These are phyloP conservation scores for Palythoa caribaeorum DNA, from an alignment of 92 coral and sea anemone species.

Conservation along the genomic window DNA sequence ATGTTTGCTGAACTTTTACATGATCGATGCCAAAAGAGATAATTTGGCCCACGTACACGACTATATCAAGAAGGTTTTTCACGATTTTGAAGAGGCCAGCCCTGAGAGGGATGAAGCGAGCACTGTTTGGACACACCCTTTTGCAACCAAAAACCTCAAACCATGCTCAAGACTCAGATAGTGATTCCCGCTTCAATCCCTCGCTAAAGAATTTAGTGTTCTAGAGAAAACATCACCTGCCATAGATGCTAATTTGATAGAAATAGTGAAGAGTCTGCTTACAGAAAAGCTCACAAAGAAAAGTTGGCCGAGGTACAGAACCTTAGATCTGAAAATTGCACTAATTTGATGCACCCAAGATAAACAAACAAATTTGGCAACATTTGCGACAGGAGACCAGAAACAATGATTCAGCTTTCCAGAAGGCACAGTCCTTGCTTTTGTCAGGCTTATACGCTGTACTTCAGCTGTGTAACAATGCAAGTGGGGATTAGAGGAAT, in stretches of 20 bases:
- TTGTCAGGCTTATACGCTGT: conserved; percentile 60
- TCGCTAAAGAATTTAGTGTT: neutral
- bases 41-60: neutral
- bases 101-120: conserved; percentile 1
- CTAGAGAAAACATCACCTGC: conserved; percentile 31
- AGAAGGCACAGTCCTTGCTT: conserved; percentile 45
- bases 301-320: conserved; percentile 41
- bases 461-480: conserved; percentile 43
- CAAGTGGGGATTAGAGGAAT: conserved; percentile 27
- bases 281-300: conserved; percentile 48
- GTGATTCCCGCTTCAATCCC: neutral
- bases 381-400: conserved; percentile 50
- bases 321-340: conserved; percentile 52
- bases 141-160: conserved; percentile 7
- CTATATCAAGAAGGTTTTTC: neutral
- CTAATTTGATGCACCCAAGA: conserved; percentile 51
- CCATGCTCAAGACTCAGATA: neutral
- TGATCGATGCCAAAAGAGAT: neutral
- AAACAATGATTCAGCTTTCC: conserved; percentile 47
- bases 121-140: neutral
- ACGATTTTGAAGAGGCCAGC: neutral
- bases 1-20: neutral
- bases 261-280: conserved; percentile 48
- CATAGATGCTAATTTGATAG: conserved; percentile 46
- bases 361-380: conserved; percentile 56